Conservation (phyloP, 37 sponge, comb jelly and placozoan genomes). For the Amphimedon queenslandica region DNA sequence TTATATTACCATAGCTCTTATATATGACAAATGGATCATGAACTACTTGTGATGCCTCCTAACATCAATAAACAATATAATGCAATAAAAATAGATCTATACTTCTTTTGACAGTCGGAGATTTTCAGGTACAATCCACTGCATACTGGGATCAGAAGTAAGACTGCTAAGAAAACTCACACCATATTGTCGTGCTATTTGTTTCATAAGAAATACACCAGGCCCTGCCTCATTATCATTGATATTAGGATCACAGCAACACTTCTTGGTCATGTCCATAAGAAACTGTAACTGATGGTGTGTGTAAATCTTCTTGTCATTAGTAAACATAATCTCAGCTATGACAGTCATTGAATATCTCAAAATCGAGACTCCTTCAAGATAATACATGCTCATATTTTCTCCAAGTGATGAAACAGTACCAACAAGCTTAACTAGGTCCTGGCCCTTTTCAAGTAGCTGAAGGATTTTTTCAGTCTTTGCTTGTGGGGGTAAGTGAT, state of each 20-base stretch:
- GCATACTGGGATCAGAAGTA: not conserved
- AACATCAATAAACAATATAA: not conserved
- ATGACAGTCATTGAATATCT: constrained; percentile 40
- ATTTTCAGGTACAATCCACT: constrained; percentile 40
- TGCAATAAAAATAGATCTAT: not conserved
- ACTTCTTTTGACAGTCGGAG: constrained; percentile 21
- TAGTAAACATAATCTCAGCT: constrained; percentile 21
- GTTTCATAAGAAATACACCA: constrained; percentile 49
- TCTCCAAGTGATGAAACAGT: not conserved
- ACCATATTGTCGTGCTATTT: constrained; percentile 56
- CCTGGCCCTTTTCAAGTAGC: constrained; percentile 6
- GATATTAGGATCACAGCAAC: constrained; percentile 12
- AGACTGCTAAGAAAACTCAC: constrained; percentile 26
- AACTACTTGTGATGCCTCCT: not conserved
- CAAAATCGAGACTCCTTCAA: constrained; percentile 49
- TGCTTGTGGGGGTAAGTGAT: not conserved
- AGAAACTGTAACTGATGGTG: not conserved
- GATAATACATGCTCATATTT: constrained; percentile 11
- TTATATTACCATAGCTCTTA: constrained; percentile 24
- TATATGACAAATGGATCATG: constrained; percentile 61
- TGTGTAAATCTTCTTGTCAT: not conserved
- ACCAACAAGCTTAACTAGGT: not conserved
- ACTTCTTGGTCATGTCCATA: not conserved
- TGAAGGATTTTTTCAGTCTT: not conserved
- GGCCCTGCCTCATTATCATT: constrained; percentile 23